These are phyloP conservation scores for Paradoxurus hermaphroditus DNA, from an alignment of 2,113 vertebrate genomes.

Conservation along the genomic window DNA sequence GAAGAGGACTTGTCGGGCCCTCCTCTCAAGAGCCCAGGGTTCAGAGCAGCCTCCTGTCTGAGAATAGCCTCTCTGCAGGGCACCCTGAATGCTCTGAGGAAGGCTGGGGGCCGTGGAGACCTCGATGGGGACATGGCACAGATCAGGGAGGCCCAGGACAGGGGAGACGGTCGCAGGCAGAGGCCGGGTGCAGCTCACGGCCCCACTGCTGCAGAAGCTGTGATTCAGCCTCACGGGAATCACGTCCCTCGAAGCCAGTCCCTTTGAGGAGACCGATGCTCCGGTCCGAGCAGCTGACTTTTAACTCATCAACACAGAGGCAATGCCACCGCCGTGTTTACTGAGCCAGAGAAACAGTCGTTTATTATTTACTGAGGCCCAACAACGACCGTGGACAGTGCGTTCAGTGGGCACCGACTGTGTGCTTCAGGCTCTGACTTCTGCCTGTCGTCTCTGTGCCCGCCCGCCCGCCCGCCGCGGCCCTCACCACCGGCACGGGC, in stretches of 20 bases:
- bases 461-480: too few species aligned
- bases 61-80: neutral
- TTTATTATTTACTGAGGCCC: neutral
- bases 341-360: neutral
- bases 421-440: rapidly evolving
- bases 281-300: too few species aligned
- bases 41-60: neutral
- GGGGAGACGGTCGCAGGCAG: too few species aligned
- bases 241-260: too few species aligned
- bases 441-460: rapidly evolving
- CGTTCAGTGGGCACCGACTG: rapidly evolving
- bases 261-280: neutral
- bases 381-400: too few species aligned
- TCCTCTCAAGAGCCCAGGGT: rapidly evolving
- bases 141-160: neutral
- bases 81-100: rapidly evolving
- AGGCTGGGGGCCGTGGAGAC: too few species aligned
- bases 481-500: rapidly evolving
- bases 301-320: neutral
- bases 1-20: rapidly evolving
- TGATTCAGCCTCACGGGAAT: too few species aligned
- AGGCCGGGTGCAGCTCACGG: neutral
- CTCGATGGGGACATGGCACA: too few species aligned
- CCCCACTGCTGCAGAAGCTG: too few species aligned
- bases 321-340: neutral